Percentiles rank a stretch among this genome's conserved stretches.
Conservation (phyloP, 2,113 vertebrate genomes). For the Jacana jacana region DNA sequence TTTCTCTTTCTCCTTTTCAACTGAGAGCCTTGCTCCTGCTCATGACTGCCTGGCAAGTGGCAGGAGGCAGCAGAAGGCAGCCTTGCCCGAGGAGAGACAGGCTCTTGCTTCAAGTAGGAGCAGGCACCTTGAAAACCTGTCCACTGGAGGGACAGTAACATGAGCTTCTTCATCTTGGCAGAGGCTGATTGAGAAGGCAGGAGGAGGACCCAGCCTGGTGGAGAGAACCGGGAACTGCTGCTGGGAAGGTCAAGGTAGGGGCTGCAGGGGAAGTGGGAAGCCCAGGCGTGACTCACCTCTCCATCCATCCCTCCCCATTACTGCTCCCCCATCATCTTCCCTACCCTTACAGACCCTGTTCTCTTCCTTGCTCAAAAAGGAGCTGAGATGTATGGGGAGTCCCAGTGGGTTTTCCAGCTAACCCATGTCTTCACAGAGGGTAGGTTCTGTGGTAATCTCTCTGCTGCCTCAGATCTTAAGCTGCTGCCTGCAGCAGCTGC, state of each 20-base stretch:
- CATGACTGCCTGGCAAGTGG: no score
- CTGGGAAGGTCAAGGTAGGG: not conserved
- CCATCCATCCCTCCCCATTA: not conserved
- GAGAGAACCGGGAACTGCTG: not conserved
- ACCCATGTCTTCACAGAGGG: not conserved
- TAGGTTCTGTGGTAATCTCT: not conserved
- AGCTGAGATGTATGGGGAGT: not conserved
- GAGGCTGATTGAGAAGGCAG: not conserved
- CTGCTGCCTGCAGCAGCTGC: not conserved
- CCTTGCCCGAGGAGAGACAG: not conserved
- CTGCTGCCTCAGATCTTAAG: not conserved
- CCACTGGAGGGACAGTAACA: rapidly evolving
- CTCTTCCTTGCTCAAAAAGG: not conserved
- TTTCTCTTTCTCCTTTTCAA: not conserved
- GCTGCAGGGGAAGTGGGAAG: not conserved
- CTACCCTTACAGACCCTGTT: not conserved
- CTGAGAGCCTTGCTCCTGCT: not conserved
- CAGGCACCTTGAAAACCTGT: not conserved
- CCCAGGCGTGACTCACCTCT: not conserved
- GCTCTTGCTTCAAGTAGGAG: not conserved
- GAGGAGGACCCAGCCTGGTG: not conserved
- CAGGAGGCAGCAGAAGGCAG: not conserved
- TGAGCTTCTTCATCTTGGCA: not conserved
- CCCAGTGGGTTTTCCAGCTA: not conserved
- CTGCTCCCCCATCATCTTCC: not conserved